Evolutionary conservation across 2,797 vertebrate genomes (phyloP).

Genomic region (Chaunax sp.): DNA sequence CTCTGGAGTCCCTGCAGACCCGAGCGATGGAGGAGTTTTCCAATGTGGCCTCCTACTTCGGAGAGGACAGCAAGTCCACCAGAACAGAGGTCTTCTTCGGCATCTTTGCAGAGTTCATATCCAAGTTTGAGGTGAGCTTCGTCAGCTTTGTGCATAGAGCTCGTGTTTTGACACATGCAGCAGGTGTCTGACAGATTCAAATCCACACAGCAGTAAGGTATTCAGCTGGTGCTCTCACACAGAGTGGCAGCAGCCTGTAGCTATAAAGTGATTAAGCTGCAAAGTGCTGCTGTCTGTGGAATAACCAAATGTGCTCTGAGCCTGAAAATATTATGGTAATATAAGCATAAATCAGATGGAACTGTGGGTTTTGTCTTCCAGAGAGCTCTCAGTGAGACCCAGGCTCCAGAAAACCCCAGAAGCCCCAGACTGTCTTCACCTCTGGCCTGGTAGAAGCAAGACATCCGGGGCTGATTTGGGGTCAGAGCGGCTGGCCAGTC

Average conservation of each 20-base stretch:
- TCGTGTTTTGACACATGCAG: constrained; percentile 10
- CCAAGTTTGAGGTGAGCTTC: constrained; percentile 94
- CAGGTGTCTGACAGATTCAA: constrained; percentile 31
- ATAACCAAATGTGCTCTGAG: constrained; percentile 24
- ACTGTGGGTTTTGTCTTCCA: constrained; percentile 72
- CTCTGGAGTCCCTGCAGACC: constrained; percentile 91
- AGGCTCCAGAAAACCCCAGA: constrained; percentile 87
- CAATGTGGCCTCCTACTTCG: constrained; percentile 93
- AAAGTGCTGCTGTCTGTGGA: constrained; percentile 29
- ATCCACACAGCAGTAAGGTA: constrained; percentile 11
- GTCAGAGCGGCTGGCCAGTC: constrained; percentile 33
- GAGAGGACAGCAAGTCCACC: constrained; percentile 92
- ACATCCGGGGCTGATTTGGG: constrained; percentile 8
- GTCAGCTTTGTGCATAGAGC: neutral
- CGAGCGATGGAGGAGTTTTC: constrained; percentile 92
- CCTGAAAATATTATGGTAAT: constrained; percentile 18
- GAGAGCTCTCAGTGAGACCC: constrained; percentile 92
- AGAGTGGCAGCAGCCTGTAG: constrained; percentile 44
- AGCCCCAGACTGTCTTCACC: constrained; percentile 91
- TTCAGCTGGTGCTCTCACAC: constrained; percentile 8
- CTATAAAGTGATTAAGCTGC: constrained; percentile 29
- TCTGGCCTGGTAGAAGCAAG: constrained; percentile 89
- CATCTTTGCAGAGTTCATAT: constrained; percentile 95
- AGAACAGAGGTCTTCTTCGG: constrained; percentile 95
- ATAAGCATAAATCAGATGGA: constrained; percentile 14